Base-by-base conservation (phyloP, 1,140 invertebrate genomes). In the Scaptomyza graminum region DNA sequence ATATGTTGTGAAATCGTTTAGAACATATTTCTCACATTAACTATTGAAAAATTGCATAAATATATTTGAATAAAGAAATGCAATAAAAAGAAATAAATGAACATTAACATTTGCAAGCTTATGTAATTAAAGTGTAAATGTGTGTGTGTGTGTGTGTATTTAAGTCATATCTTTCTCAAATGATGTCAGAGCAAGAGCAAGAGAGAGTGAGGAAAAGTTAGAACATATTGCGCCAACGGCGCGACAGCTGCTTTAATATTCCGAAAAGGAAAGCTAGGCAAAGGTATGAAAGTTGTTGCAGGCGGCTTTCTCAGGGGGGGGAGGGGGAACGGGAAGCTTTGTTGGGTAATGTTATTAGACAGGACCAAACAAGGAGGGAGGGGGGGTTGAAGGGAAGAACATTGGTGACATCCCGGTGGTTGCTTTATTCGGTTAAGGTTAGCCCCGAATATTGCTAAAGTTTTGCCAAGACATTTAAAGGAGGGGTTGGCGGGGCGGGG, bases 401-500 rank as follows among this genome's bases (percentile, higher is more conserved):
- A 3, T 64, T 41, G 11, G 62, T 56, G 67, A 70, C 67, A 65
- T 65, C 31, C 9, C 62, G 72, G 72, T 75, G 72, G 72, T 75
- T 71, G 72, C 60, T 75, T 75, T 71, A 75, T 71, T 74, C 54
- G 60, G 50, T 60, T 66, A 72, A 75, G 73, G 61, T 72, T 72
- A 72, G 55, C 62, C 62, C 54, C 37, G 56, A 57, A 75, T 66
- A 75, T 72, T 72, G 68, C 68, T 50, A 75, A 75, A 75, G 72
- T 75, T 75, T 65, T 37, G 43, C 51, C 51, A 60, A 62, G 25
- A 47, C 41, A 47, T 22, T 47, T 28, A n/a, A 12, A 15, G 31
- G 43, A 3, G 12, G 12, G 12, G 16, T 4, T 0, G n/a, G n/a
- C n/a, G 11, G 18, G 22, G 13, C 3, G 13, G 6, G 1, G 15